These are phyloP conservation scores for Eleginops maclovinus DNA, from an alignment of 2,113 vertebrate genomes.

Conservation along the genomic window DNA sequence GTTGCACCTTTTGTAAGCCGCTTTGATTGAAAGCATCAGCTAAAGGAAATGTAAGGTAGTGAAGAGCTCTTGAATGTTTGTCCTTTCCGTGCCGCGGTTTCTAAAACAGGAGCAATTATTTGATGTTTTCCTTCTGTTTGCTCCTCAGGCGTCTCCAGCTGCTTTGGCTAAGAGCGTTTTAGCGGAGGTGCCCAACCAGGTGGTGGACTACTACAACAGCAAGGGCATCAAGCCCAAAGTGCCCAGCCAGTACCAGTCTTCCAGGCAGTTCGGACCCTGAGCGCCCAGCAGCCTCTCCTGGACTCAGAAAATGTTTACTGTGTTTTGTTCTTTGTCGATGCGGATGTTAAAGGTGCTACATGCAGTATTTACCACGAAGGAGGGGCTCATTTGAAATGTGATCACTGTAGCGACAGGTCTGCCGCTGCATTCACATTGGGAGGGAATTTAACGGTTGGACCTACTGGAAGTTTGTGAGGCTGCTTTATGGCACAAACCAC, in stretches of 20 bases:
- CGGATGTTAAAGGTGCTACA: conserved; percentile 59
- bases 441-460: neutral
- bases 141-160: conserved; percentile 92
- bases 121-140: neutral
- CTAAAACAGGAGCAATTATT: neutral
- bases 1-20: too few species aligned
- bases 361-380: conserved; percentile 10
- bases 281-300: conserved; percentile 49
- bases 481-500: neutral
- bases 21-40: too few species aligned
- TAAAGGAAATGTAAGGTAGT: too few species aligned
- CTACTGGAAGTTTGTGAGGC: neutral
- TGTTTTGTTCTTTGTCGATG: conserved; percentile 68
- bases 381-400: neutral
- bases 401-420: neutral
- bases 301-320: conserved; percentile 81
- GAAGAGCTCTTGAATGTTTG: neutral
- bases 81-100: neutral
- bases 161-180: conserved; percentile 96
- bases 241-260: conserved; percentile 92
- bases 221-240: conserved; percentile 97
- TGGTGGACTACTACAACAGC: conserved; percentile 99
- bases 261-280: conserved; percentile 93
- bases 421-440: neutral
- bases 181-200: conserved; percentile 98